These are phyloP conservation scores for Spinibarbus caldwelli DNA, from an alignment of 2,797 vertebrate species.

Conservation along the genomic window DNA sequence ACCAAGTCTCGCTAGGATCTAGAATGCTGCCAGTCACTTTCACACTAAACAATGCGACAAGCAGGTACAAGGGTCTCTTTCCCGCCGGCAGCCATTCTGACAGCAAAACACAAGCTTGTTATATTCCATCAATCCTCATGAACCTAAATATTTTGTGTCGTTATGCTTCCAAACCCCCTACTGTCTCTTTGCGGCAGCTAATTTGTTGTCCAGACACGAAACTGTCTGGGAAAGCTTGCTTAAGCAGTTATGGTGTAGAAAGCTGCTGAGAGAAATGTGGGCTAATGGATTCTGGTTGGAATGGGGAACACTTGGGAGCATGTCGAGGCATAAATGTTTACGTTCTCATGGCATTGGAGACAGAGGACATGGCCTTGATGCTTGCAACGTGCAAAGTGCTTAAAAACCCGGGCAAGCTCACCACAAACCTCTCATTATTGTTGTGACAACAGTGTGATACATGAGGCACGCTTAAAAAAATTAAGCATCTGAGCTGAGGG, in stretches of 20 bases:
- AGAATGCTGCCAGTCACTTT: slow-evolving; percentile 64
- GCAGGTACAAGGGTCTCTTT: slow-evolving; percentile 28
- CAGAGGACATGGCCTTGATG: slow-evolving; percentile 59
- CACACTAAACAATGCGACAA: slow-evolving; percentile 60
- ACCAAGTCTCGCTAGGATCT: slow-evolving; percentile 37
- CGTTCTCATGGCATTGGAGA: slow-evolving; percentile 56
- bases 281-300: slow-evolving; percentile 64
- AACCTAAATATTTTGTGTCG: background rate
- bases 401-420: slow-evolving; percentile 10
- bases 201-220: slow-evolving; percentile 22
- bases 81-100: background rate
- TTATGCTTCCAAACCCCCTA: slow-evolving; percentile 2
- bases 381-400: slow-evolving; percentile 8
- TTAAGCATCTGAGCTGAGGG: slow-evolving; percentile 55
- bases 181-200: background rate
- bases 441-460: slow-evolving; percentile 51
- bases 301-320: slow-evolving; percentile 40
- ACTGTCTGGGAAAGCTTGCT: slow-evolving; percentile 48
- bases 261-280: slow-evolving; percentile 51
- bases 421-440: slow-evolving; percentile 63
- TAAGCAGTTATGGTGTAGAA: slow-evolving; percentile 46
- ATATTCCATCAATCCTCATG: background rate
- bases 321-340: slow-evolving; percentile 65
- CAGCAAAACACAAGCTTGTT: background rate
- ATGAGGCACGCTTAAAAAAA: slow-evolving; percentile 57